Conservation (phyloP, 2,888 invertebrate genomes). For the Anarsia innoxiella region DNA sequence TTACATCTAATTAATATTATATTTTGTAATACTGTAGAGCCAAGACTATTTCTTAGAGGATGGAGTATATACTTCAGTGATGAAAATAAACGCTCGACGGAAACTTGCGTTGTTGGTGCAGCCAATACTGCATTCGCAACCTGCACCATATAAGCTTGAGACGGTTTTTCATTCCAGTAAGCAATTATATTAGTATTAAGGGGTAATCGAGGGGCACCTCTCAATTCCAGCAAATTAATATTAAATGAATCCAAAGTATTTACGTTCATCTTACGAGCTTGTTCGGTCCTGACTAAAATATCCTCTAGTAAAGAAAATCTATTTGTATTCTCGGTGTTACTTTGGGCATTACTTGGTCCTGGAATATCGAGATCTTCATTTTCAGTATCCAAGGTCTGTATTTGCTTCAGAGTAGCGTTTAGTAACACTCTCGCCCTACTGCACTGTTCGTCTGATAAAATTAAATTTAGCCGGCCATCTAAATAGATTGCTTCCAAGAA, state of each 20-base stretch:
- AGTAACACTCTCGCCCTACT: background rate
- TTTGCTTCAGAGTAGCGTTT: background rate
- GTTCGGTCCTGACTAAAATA: background rate
- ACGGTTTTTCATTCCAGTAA: background rate
- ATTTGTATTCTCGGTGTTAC: background rate
- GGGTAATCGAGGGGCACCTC: background rate
- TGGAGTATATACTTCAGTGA: conserved; percentile 13
- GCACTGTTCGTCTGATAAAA: background rate
- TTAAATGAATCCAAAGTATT: background rate
- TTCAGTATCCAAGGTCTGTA: background rate
- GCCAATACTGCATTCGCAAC: background rate
- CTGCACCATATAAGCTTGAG: background rate
- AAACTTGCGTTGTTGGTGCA: conserved; percentile 10
- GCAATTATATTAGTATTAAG: background rate
- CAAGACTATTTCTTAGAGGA: conserved; percentile 8
- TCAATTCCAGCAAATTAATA: background rate
- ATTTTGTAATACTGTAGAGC: too few relatives aligned
- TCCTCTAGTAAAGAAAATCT: too few relatives aligned
- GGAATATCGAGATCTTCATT: background rate
- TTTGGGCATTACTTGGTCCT: background rate
- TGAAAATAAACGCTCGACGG: conserved; percentile 11
- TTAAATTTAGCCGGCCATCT: background rate
- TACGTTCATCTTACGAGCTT: background rate
- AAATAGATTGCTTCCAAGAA: background rate
- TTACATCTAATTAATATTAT: too few relatives aligned